A percentile compares a stretch with the other conserved stretches of the same genome.
phyloP scores from a whole-genome alignment of 1,140 invertebrate species.

The Hormaphis cornu region DNA sequence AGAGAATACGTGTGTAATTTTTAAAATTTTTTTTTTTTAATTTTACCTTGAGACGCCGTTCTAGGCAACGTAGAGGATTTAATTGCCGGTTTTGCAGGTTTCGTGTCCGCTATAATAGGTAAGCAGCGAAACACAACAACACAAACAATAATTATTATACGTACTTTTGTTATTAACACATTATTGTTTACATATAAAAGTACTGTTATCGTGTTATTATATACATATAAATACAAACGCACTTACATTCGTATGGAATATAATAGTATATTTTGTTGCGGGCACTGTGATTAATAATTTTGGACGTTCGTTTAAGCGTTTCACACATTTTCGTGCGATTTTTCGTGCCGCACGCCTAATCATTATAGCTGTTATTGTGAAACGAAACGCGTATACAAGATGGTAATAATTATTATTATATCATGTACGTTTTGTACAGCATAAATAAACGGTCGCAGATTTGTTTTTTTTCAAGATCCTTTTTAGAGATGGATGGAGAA shows the following conservation, averaged over 20 bases:
- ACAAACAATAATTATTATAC: background rate
- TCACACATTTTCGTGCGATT: too few species aligned
- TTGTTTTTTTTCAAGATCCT: too few species aligned
- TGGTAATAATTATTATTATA: too few species aligned
- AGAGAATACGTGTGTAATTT: background rate
- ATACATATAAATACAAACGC: background rate
- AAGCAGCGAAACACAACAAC: slow-evolving; percentile 27
- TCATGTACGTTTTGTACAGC: too few species aligned
- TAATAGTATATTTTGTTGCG: background rate
- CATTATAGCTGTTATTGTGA: too few species aligned
- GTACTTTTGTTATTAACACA: background rate
- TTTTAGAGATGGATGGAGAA: too few species aligned
- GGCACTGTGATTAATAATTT: background rate
- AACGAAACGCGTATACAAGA: too few species aligned
- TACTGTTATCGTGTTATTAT: background rate
- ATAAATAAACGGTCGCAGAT: too few species aligned
- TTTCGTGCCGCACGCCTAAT: too few species aligned
- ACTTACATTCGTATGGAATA: too few species aligned
- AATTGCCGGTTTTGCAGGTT: slow-evolving; percentile 87
- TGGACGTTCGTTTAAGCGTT: too few species aligned
- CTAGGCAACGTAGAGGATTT: slow-evolving; percentile 86
- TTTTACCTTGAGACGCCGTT: slow-evolving; percentile 83
- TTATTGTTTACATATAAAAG: background rate
- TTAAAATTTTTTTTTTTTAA: background rate
- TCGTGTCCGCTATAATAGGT: slow-evolving; percentile 64